phyloP scores from a whole-genome alignment of 2,113 vertebrate species.

The Echinops telfairi region DNA sequence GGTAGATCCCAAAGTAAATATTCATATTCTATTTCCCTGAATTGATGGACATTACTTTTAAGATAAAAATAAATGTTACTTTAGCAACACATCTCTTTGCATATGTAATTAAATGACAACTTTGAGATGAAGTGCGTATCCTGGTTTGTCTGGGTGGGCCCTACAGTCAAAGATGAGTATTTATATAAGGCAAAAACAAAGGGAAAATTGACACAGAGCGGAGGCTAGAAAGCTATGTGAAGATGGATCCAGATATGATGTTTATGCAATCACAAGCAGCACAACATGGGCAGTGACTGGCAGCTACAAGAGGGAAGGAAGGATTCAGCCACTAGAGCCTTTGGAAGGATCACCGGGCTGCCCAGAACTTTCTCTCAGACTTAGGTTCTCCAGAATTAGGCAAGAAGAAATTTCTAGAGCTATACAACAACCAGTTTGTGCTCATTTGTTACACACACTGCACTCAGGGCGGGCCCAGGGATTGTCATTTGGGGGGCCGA shows the following conservation, averaged over 20 bases:
- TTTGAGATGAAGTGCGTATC: background rate
- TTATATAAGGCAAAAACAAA: background rate
- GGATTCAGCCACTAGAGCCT: background rate
- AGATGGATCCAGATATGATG: background rate
- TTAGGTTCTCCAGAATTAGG: background rate
- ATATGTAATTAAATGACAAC: background rate
- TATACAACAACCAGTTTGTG: background rate
- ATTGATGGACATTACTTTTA: background rate
- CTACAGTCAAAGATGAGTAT: background rate
- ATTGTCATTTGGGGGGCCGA: background rate
- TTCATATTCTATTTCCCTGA: background rate
- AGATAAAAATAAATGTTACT: background rate
- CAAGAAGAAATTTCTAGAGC: background rate
- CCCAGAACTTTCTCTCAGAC: background rate
- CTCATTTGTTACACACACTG: background rate
- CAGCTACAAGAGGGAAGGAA: background rate
- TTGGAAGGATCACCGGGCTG: background rate
- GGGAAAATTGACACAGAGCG: background rate
- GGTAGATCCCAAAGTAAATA: background rate
- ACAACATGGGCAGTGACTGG: background rate
- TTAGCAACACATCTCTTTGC: background rate
- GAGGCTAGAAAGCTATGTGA: background rate
- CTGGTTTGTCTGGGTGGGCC: no score
- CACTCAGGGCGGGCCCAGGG: background rate
- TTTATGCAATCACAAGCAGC: no score